Conservation (phyloP, 1,140 invertebrate genomes). For the Megalopta genalis region DNA sequence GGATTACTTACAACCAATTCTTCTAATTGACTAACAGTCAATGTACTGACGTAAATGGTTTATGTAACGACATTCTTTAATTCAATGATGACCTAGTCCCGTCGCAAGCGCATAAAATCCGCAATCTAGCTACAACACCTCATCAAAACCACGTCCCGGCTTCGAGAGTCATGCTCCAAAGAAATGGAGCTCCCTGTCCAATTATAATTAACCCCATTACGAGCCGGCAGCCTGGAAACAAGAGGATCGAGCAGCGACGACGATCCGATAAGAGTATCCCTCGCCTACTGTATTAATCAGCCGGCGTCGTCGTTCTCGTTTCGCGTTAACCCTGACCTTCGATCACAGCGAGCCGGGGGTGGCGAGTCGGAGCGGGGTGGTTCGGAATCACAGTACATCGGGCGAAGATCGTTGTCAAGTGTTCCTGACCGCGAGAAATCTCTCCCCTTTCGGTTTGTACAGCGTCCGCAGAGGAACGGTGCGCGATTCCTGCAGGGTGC, state of each 20-base stretch:
- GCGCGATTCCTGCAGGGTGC: conserved; percentile 44
- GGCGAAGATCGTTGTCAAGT: background rate
- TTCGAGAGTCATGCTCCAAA: background rate
- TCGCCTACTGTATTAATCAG: background rate
- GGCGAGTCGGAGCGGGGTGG: too few relatives aligned
- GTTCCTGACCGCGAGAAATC: conserved; percentile 5
- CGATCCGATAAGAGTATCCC: background rate
- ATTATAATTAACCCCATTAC: background rate
- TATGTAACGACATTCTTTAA: too few relatives aligned
- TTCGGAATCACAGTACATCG: background rate
- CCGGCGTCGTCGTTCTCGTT: background rate
- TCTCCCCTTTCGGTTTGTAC: conserved; percentile 28
- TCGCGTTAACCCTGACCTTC: conserved; percentile 50
- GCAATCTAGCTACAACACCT: too few relatives aligned
- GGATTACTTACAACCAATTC: too few relatives aligned
- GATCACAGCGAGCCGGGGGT: background rate
- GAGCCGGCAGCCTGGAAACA: background rate
- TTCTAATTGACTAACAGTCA: too few relatives aligned
- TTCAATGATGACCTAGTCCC: too few relatives aligned
- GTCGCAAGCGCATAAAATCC: too few relatives aligned
- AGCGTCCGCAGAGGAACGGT: conserved; percentile 13
- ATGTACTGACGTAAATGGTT: too few relatives aligned
- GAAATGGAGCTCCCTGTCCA: background rate
- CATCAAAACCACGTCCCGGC: too few relatives aligned
- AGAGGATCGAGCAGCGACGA: background rate